Conservation (phyloP, 2,797 vertebrate species). For the Scolopax rusticola region DNA sequence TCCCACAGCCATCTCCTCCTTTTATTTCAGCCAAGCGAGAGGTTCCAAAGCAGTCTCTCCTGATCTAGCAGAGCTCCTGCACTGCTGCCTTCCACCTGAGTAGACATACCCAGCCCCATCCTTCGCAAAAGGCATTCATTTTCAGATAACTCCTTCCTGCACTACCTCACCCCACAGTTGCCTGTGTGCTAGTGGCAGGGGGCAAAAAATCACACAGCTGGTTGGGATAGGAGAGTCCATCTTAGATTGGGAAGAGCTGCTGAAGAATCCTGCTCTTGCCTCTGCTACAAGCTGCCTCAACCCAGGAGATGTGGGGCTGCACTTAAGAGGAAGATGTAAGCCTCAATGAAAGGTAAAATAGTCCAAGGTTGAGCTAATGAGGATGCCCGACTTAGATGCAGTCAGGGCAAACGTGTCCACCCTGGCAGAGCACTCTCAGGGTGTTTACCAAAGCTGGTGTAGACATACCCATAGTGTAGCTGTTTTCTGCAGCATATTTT, state of each 20-base stretch:
- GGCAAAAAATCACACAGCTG: background rate
- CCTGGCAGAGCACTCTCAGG: background rate
- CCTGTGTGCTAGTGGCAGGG: background rate
- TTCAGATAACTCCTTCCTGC: background rate
- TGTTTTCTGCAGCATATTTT: background rate
- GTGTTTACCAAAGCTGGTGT: background rate
- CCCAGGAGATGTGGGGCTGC: background rate
- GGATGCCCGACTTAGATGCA: fast-evolving
- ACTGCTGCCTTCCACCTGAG: background rate
- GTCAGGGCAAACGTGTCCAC: background rate
- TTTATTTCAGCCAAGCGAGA: background rate
- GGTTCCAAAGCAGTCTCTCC: background rate
- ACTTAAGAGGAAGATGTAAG: background rate
- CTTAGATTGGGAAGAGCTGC: background rate
- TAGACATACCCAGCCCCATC: too few relatives aligned
- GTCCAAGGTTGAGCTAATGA: background rate
- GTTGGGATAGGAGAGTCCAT: fast-evolving
- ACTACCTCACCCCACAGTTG: background rate
- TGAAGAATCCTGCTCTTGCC: background rate
- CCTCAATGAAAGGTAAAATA: background rate
- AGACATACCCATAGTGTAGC: fast-evolving
- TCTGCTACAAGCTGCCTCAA: background rate
- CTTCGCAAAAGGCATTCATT: background rate
- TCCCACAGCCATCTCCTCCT: background rate
- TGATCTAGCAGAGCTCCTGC: background rate